Conservation (phyloP, 2,888 invertebrate species). For the Epinotia ramella region DNA sequence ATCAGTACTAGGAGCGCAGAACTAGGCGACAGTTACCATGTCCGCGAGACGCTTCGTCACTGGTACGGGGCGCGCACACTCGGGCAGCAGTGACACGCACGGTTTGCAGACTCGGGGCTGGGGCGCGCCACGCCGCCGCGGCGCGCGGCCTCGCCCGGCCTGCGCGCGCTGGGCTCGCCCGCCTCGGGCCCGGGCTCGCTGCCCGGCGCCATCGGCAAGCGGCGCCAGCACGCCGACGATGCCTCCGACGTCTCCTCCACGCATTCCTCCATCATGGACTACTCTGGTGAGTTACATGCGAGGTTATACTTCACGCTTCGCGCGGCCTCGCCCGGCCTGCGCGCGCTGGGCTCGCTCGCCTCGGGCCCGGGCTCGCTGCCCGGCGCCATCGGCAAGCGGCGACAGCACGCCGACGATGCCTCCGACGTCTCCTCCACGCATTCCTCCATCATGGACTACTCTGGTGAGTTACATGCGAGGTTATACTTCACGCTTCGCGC, state of each 20-base stretch:
- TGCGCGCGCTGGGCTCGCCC: slow-evolving; percentile 90
- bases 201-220: slow-evolving; percentile 94
- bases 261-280: slow-evolving; percentile 94
- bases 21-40: not conserved
- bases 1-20: not conserved
- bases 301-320: slow-evolving; percentile 82
- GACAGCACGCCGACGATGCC: slow-evolving; percentile 54
- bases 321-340: slow-evolving; percentile 94
- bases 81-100: slow-evolving; percentile 56
- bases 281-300: slow-evolving; percentile 87
- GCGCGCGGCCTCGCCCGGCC: slow-evolving; percentile 93
- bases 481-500: slow-evolving; percentile 87
- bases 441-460: slow-evolving; percentile 95
- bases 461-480: slow-evolving; percentile 82
- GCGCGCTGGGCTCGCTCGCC: slow-evolving; percentile 90
- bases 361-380: slow-evolving; percentile 79
- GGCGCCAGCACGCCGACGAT: slow-evolving; percentile 90
- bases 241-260: slow-evolving; percentile 94
- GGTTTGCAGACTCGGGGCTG: slow-evolving; percentile 92
- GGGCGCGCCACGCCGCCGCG: slow-evolving; percentile 95
- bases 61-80: not conserved
- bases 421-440: slow-evolving; percentile 94
- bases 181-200: slow-evolving; percentile 91
- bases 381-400: no score
- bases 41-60: not conserved